Evolutionary conservation across 2,888 invertebrate genomes (phyloP), one percentile per base, ranked within the genome.

Genomic region (Dryadula phaetusa): DNA sequence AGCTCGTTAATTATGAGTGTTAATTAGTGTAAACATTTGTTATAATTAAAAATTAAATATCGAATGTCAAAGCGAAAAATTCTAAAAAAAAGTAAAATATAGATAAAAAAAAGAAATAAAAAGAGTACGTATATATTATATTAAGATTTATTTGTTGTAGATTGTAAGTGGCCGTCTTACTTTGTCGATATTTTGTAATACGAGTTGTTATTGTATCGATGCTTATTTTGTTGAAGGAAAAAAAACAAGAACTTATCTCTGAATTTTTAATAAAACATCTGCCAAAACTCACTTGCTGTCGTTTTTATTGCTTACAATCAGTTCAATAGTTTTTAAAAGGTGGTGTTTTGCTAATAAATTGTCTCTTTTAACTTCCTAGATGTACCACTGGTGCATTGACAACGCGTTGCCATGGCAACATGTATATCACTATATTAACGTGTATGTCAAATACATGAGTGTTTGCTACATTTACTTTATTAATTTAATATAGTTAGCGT

Each of bases 11-110:
- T 44, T 54, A 37, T 46, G 62, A 56, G 49, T 67, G 37, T 67
- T 63, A 52, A 18, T 49, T 64, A 64, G 58, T 20, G 7, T 64
- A 28, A 64, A 61, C 47, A 34, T 47, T 68, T 61, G 60, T 65
- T 64, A 49, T 65, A 58, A 62, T 54, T 66, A 52, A 52, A 52
- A 52, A 49, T 66, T 64, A 64, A 65, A 58, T 65, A 65, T 58
- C 53, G 58, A 63, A 77, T 72, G 72, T 71, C 73, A 78, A 77
- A 80, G 73, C 73, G 63, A 70, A 85, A 86, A 82, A 80, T 77
- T 77, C 66, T 75, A 85, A 86, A 87, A 87, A 87, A 83, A 44
- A 64, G 80, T 76, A 68, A 83, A 81, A 87, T 81, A 74, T 77
- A 67, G 71, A 76, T 76, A 82, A 84, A 86, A 78, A 73, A 74